These are phyloP conservation scores for Neuroscelio doddi DNA, from an alignment of 2,888 invertebrate species.

Conservation along the genomic window DNA sequence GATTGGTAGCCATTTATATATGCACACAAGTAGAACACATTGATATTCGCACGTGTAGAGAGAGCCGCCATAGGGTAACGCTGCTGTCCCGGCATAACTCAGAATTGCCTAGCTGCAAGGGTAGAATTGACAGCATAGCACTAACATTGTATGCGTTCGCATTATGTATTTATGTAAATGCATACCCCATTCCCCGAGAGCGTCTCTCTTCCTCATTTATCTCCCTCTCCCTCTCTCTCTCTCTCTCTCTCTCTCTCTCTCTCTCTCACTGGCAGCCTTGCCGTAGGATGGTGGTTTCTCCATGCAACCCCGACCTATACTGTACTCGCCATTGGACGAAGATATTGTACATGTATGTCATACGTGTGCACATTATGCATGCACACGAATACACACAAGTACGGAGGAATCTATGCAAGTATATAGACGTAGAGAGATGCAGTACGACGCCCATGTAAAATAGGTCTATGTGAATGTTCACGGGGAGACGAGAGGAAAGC, in stretches of 20 bases:
- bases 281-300: constrained; percentile 44
- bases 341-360: constrained; percentile 35
- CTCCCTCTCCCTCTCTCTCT: constrained; percentile 37
- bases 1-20: constrained; percentile 29
- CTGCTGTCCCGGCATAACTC: constrained; percentile 69
- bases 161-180: constrained; percentile 73
- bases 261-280: no score
- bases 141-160: constrained; percentile 71
- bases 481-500: constrained; percentile 22
- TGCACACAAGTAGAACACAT: constrained; percentile 11
- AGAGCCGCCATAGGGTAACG: constrained; percentile 59
- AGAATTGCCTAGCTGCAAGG: constrained; percentile 70
- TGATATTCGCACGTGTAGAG: constrained; percentile 26
- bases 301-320: constrained; percentile 26
- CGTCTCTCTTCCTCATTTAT: constrained; percentile 47
- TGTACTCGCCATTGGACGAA: constrained; percentile 42
- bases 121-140: constrained; percentile 72
- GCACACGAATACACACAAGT: constrained; percentile 20
- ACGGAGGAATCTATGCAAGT: constrained; percentile 29
- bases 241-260: constrained; percentile 20
- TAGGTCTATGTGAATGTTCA: constrained; percentile 38
- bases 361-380: constrained; percentile 18
- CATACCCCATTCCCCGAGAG: constrained; percentile 57
- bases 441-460: constrained; percentile 25
- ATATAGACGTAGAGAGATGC: constrained; percentile 40